Percentiles rank a stretch among this genome's conserved stretches.
Conservation (phyloP, 2,113 vertebrate genomes). For the Caloenas nicobarica region DNA sequence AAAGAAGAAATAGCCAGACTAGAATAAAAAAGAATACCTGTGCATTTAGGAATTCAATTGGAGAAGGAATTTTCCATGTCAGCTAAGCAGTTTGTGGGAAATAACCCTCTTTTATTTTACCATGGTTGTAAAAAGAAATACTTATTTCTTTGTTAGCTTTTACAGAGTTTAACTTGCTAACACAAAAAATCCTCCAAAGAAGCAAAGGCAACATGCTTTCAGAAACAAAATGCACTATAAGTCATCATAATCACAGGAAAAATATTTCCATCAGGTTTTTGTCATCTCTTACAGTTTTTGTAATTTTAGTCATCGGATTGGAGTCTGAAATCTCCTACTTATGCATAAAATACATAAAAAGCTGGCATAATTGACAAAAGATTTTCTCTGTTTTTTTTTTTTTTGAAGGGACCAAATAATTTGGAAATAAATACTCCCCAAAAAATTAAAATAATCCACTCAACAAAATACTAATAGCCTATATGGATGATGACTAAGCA, state of each 20-base stretch:
- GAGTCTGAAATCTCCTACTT: not conserved
- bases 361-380: not conserved
- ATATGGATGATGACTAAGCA: not conserved
- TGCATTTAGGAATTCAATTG: not conserved
- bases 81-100: not conserved
- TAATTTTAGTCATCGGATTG: not conserved
- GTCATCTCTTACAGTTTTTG: not conserved
- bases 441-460: not conserved
- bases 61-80: not conserved
- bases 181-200: conserved; percentile 15
- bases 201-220: not conserved
- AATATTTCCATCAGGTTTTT: not conserved
- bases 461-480: not conserved
- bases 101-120: not conserved
- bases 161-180: conserved; percentile 21
- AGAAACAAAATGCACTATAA: not conserved
- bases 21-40: not conserved
- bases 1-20: not conserved
- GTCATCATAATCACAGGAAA: not conserved
- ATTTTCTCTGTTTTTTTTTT: not conserved
- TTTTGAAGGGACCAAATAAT: not conserved
- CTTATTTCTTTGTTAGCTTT: not conserved
- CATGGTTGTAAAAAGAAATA: not conserved
- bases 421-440: not conserved
- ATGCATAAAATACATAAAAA: not conserved